Conservation (phyloP, 2,888 invertebrate genomes). For the Drosophila conformis region DNA sequence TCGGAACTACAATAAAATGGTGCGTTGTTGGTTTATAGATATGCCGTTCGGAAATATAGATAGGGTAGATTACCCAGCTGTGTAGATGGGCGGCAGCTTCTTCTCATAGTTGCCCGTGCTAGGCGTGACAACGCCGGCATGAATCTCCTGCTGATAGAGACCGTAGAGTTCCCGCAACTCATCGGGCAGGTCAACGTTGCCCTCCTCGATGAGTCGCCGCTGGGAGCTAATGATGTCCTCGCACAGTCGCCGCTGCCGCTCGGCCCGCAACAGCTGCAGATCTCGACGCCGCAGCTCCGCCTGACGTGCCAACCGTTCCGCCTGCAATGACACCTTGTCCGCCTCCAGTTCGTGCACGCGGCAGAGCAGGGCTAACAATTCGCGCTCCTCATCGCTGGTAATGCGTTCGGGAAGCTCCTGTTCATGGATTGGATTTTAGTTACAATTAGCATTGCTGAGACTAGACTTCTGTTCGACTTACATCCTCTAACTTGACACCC, state of each 20-base stretch:
- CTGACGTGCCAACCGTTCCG: conserved; percentile 93
- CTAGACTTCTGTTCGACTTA: conserved; percentile 82
- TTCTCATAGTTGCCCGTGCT: conserved; percentile 81
- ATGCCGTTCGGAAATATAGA: neutral
- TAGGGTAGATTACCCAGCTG: conserved; percentile 81
- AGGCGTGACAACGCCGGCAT: conserved; percentile 88
- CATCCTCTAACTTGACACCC: conserved; percentile 93
- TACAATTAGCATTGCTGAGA: neutral
- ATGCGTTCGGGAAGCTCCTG: conserved; percentile 93
- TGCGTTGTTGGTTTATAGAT: neutral
- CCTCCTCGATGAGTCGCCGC: conserved; percentile 92
- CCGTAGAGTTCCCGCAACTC: conserved; percentile 93
- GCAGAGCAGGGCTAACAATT: conserved; percentile 92
- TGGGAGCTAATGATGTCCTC: conserved; percentile 97
- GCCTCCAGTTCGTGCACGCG: conserved; percentile 97
- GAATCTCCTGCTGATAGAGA: conserved; percentile 94
- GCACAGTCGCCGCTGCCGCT: conserved; percentile 93
- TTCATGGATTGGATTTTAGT: neutral
- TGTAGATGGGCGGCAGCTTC: conserved; percentile 85
- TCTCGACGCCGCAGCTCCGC: conserved; percentile 94
- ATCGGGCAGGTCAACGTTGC: conserved; percentile 89
- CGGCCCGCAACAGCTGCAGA: conserved; percentile 92
- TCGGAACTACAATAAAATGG: conserved; percentile 75
- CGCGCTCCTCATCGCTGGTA: conserved; percentile 95
- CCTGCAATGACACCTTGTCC: conserved; percentile 96